Evolutionary conservation across 2,797 vertebrate species (phyloP), one percentile per base, ranked within the genome.

Genomic region (Cynopterus sphinx): DNA sequence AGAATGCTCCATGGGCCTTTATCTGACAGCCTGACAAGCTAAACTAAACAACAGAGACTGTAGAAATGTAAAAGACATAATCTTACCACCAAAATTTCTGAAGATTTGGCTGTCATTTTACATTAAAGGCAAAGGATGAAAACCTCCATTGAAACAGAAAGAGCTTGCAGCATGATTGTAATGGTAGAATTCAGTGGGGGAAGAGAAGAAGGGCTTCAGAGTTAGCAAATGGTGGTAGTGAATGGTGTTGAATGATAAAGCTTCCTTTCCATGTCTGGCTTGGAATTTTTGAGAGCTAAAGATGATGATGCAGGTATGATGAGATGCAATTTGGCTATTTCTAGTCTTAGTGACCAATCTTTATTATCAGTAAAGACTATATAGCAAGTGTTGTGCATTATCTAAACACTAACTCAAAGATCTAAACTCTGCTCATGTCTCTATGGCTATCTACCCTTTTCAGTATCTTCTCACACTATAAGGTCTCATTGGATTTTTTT

Each of bases 1-100:
- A 97, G 96, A 97, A 97, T 6, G 77, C 92, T 97, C 88, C 83
- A 43, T 49, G 93, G 95, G 95, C 97, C 98, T 98, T 98, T 97
- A 96, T 98, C 96, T 98, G 98, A 98, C 98, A 98, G 97, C 46
- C 90, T 98, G 98, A 98, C 98, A 97, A 98, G 97, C 95, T 93
- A 92, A 96, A 96, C 98, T 96, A 98, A 98, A 98, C 97, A 98
- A 98, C 97, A 98, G 97, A 97, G 97, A 96, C 96, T 92, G 92
- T 87, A 97, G 94, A 97, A 98, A 98, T 97, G 97, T 94, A 97
- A 97, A 97, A 98, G 98, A 98, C 98, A 97, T 57, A 87, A 98
- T 98, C 97, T 97, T 93, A 95, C 97, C 97, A 95, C 65, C 84
- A 94, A 97, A 87, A 87, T 90, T 98, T 96, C 49, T 96, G 96